Conservation (phyloP, 2,797 vertebrate genomes). For the Enteromius viviparus region DNA sequence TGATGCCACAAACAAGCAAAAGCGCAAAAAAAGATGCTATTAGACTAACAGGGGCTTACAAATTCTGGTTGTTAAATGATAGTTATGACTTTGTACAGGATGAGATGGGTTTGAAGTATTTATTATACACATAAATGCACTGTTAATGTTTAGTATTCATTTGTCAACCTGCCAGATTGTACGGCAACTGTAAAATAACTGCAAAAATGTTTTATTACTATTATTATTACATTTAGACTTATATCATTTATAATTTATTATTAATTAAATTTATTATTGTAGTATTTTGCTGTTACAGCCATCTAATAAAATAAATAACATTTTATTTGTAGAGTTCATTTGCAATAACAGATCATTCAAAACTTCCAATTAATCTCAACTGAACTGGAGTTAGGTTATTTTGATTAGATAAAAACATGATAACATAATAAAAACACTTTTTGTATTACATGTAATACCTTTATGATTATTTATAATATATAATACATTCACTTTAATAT, state of each 20-base stretch:
- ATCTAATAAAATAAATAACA: neutral
- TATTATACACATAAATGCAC: neutral
- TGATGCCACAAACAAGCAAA: neutral
- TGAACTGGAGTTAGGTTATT: too few species aligned
- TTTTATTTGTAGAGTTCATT: neutral
- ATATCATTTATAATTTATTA: neutral
- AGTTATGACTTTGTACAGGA: neutral
- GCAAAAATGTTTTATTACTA: neutral
- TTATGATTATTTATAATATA: neutral
- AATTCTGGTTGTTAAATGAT: neutral
- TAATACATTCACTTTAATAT: neutral
- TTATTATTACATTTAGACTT: neutral
- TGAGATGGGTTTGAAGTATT: neutral
- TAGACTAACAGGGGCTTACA: neutral
- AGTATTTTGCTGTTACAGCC: neutral
- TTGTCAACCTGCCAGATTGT: neutral
- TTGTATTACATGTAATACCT: neutral
- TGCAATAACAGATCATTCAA: too few species aligned
- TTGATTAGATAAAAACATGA: too few species aligned
- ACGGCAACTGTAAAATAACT: neutral
- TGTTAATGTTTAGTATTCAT: neutral
- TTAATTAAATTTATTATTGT: neutral
- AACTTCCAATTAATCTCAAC: too few species aligned
- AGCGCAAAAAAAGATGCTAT: neutral
- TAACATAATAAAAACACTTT: too few species aligned